Percentiles rank a stretch among this genome's conserved stretches.
phyloP scores from a whole-genome alignment of 2,113 vertebrate genomes.

The Amphilophus citrinellus region DNA sequence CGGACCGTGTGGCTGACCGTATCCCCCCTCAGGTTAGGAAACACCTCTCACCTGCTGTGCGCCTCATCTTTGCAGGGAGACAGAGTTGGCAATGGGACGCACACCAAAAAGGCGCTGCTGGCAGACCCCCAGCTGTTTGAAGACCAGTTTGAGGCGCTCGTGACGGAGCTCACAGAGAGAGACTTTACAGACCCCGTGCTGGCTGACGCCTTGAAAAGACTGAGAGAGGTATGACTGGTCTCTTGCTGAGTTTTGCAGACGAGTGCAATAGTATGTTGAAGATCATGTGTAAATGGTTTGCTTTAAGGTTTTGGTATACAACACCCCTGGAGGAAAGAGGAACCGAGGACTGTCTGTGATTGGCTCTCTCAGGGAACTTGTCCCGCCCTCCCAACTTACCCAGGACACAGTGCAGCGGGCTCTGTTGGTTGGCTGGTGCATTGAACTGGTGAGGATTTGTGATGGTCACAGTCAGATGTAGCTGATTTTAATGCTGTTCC shows the following conservation, averaged over 20 bases:
- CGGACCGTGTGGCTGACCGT: background rate
- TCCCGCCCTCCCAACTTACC: slow-evolving; percentile 71
- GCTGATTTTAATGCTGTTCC: background rate
- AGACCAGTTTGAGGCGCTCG: slow-evolving; percentile 86
- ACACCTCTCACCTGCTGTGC: background rate
- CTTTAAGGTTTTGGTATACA: slow-evolving; percentile 88
- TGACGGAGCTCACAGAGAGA: slow-evolving; percentile 85
- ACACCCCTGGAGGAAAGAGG: slow-evolving; percentile 88
- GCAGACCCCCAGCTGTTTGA: slow-evolving; percentile 83
- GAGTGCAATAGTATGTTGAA: background rate
- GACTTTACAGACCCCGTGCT: slow-evolving; percentile 82
- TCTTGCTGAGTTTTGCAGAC: background rate
- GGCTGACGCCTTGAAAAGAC: slow-evolving; percentile 82
- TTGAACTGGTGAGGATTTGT: slow-evolving; percentile 88
- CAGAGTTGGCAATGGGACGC: slow-evolving; percentile 70
- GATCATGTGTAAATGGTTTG: fast-evolving
- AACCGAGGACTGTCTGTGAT: slow-evolving; percentile 91
- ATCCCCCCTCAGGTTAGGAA: background rate
- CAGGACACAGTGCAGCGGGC: slow-evolving; percentile 81
- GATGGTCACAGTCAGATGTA: background rate
- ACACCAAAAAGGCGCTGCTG: slow-evolving; percentile 56
- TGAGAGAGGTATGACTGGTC: slow-evolving; percentile 80
- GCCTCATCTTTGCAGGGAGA: slow-evolving; percentile 69
- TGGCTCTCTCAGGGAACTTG: slow-evolving; percentile 83
- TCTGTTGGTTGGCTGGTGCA: slow-evolving; percentile 92